Evolutionary conservation across 1,140 invertebrate species (phyloP), one percentile per base, ranked within the genome.

Genomic region (Lasioglossum baleicum): DNA sequence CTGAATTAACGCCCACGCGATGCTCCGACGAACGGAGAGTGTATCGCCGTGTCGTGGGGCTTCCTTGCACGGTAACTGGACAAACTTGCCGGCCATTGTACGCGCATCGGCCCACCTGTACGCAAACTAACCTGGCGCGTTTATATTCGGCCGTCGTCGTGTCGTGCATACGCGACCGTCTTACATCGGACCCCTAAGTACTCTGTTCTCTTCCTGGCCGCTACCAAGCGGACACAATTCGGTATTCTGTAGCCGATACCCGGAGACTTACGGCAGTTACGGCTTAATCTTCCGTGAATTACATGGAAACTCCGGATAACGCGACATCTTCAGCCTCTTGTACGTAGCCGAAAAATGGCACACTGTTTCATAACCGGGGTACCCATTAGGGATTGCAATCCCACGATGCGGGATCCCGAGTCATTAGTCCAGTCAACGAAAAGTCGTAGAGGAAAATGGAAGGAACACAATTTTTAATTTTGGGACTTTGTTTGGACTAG

Each of bases 1-100:
- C 77, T 72, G 81, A 85, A 86, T 86, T 86, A 85, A 74, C 76
- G 75, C 77, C 72, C 68, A 69, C 77, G 51, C 71, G 79, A 75
- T n/a, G 75, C 51, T 58, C 48, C 74, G 69, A 82, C 74, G 71
- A 35, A 6, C 56, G 65, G 26, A 10, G 48, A 64, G 71, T 74
- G 72, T 69, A 77, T 85, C 71, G 78, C 5, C 31, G 64, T 61
- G 69, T 73, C 69, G 76, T 40, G 58, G 10, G 8, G 71, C 56
- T 80, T 80, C 72, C 78, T 80, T 68, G 64, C 71, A 67, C 40
- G 35, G 71, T 75, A 74, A 68, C 78, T 53, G 78, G 78, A 80
- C 78, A 80, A 80, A 80, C 78, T 80, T 75, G 78, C 26, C 15
- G 31, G 17, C 72, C 42, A 75, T 80, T 68, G 78, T 80, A 58